Conservation (phyloP, 2,113 vertebrate genomes). For the Azemiops feae region DNA sequence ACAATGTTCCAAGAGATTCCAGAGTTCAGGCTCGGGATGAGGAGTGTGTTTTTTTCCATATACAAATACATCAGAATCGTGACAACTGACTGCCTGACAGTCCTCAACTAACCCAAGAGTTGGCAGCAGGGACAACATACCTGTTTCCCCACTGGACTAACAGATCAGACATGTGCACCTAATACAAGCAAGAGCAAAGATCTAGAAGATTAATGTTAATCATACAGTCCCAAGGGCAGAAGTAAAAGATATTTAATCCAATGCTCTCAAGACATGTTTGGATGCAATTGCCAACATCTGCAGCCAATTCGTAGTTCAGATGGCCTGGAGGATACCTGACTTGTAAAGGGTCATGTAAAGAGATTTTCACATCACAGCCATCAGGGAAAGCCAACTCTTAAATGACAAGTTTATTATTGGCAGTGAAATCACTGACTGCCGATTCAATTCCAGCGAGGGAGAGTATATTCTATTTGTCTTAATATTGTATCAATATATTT, state of each 20-base stretch:
- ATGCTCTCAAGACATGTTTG: background rate
- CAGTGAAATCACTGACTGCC: background rate
- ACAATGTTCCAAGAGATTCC: conserved; percentile 9
- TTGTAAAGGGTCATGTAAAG: background rate
- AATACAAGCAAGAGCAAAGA: background rate
- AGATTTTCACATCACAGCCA: background rate
- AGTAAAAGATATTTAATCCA: background rate
- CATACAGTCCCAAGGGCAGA: background rate
- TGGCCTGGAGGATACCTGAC: background rate
- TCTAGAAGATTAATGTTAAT: background rate
- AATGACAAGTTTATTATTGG: background rate
- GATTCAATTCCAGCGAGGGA: background rate
- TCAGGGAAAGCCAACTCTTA: background rate
- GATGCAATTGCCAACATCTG: background rate
- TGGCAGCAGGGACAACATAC: background rate
- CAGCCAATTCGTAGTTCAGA: background rate
- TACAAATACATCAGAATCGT: background rate
- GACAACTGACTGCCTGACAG: background rate
- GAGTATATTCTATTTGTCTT: too few relatives aligned
- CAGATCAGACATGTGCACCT: background rate
- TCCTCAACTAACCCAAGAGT: background rate
- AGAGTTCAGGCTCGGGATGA: background rate
- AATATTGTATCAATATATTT: background rate
- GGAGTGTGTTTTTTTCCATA: background rate
- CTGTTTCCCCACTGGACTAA: background rate